These are phyloP conservation scores for Panorpa germanica DNA, from an alignment of 2,888 invertebrate genomes.

Conservation along the genomic window DNA sequence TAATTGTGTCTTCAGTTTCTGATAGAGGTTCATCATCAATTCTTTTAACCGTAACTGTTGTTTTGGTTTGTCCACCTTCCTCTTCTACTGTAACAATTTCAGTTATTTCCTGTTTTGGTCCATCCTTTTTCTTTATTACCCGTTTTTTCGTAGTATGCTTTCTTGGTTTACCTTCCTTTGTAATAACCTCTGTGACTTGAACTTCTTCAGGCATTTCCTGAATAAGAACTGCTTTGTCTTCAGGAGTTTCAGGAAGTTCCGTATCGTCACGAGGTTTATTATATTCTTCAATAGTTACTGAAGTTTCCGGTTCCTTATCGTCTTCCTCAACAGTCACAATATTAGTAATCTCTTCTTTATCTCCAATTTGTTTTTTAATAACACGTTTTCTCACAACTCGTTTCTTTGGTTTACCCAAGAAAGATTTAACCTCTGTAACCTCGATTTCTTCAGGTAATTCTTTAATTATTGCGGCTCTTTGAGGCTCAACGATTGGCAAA, in stretches of 20 bases:
- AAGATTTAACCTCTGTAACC: conserved; percentile 11
- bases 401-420: conserved; percentile 16
- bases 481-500: conserved; percentile 13
- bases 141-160: conserved; percentile 15
- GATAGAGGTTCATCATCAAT: conserved; percentile 12
- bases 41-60: conserved; percentile 21
- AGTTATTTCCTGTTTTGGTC: conserved; percentile 10
- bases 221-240: conserved; percentile 14
- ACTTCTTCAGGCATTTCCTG: conserved; percentile 11
- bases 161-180: conserved; percentile 13
- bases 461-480: conserved; percentile 12
- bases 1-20: conserved; percentile 11
- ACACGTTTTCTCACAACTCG: conserved; percentile 15
- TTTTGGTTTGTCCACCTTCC: conserved; percentile 25
- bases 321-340: conserved; percentile 19
- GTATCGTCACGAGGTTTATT: background rate
- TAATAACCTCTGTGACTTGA: conserved; percentile 16
- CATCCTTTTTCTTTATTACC: conserved; percentile 15
- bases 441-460: conserved; percentile 15
- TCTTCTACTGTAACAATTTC: conserved; percentile 19
- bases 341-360: conserved; percentile 17
- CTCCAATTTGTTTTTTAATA: conserved; percentile 15
- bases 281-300: conserved; percentile 16
- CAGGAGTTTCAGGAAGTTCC: conserved; percentile 10
- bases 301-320: conserved; percentile 19